Evolutionary conservation across 2,113 vertebrate genomes (phyloP).

Genomic region (Aphelocoma coerulescens): DNA sequence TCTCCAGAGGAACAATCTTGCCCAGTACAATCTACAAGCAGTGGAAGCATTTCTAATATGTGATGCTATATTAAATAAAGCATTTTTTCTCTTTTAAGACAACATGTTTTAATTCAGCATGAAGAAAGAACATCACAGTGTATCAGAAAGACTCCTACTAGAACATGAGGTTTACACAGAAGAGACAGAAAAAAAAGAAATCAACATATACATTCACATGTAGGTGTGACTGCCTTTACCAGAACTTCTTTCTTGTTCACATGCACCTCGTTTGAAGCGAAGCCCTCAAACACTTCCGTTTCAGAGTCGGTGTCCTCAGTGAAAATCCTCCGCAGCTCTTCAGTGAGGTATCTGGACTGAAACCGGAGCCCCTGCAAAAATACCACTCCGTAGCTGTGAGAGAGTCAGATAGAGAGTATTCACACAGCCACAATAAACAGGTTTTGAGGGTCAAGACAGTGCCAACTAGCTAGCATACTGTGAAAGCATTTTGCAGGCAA

Average conservation of each 20-base stretch:
- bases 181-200: not conserved
- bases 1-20: not conserved
- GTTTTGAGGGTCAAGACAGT: not conserved
- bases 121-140: not conserved
- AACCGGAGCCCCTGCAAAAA: slow-evolving; percentile 70
- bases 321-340: slow-evolving; percentile 84
- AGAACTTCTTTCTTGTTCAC: slow-evolving; percentile 39
- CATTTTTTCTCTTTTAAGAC: not conserved
- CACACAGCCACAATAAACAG: not conserved
- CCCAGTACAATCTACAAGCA: not conserved
- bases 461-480: not conserved
- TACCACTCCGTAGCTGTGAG: not conserved
- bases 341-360: slow-evolving; percentile 80
- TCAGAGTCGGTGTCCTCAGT: slow-evolving; percentile 89
- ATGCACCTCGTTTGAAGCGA: slow-evolving; percentile 63
- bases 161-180: not conserved
- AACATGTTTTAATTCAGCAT: not conserved
- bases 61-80: not conserved
- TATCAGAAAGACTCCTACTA: not conserved
- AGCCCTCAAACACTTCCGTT: slow-evolving; percentile 85
- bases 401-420: not conserved
- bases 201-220: not conserved
- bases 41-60: not conserved
- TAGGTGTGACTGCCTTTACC: slow-evolving; percentile 36
- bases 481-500: not conserved